Evolutionary conservation across 2,888 invertebrate species (phyloP), one percentile per base, ranked within the genome.

Genomic region (Amphimallon solstitiale): DNA sequence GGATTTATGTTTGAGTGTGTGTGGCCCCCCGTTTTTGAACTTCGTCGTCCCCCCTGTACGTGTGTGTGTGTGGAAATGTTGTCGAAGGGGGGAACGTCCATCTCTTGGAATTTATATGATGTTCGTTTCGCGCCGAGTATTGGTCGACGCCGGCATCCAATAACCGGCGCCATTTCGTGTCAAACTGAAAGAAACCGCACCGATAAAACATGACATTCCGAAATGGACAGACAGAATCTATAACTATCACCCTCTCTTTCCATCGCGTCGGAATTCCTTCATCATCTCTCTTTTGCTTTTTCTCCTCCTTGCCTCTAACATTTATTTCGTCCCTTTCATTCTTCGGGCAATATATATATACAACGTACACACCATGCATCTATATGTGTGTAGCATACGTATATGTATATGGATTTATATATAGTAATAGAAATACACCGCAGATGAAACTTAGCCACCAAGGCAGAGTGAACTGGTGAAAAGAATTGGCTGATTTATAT

Each of bases 31-130:
- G 69, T 63, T 66, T 65, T 63, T 82, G 83, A 83, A 83, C 80
- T 78, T 83, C 77, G 82, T 80, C 82, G 75, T 81, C 35, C 35
- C 35, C 51, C 51, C 29, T 29, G 29, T 29, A 9, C 9, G 29
- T 5, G 9, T 7, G 9, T 29, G 29, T 29, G 29, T 29, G 29
- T 29, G 29, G 29, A 29, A 29, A 29, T 29, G 29, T 29, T 29
- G 29, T 29, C 29, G 29, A 29, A 9, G 29, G 29, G 29, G 29
- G 29, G 73, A 71, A 73, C 77, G 76, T 77, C 77, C 76, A 77
- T 78, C 77, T 80, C 78, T 79, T 78, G 81, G 81, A 81, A 81
- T 81, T 82, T 81, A 81, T 81, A 81, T 82, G 81, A 82, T 80
- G 81, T 79, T 79, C 77, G 76, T 72, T 74, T 78, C 79, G 79